Conservation (phyloP, 1,140 invertebrate genomes). For the Aphidius gifuensis region DNA sequence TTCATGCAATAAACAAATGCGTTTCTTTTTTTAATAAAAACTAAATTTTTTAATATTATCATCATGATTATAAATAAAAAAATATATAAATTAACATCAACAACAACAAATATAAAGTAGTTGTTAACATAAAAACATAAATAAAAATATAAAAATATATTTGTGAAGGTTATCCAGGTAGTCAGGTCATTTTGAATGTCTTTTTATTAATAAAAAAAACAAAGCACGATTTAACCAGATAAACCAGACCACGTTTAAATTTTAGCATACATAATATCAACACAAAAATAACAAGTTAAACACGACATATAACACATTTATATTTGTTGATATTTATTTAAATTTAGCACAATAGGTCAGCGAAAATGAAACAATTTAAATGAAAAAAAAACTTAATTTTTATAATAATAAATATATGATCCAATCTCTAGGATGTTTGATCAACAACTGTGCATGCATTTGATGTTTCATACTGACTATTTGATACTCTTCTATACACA, state of each 20-base stretch:
- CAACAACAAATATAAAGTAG: no score
- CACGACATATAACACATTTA: no score
- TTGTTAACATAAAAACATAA: not conserved
- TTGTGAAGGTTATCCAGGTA: not conserved
- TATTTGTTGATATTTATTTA: no score
- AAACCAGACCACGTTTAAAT: no score
- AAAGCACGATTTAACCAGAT: no score
- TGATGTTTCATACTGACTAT: slow-evolving; percentile 49
- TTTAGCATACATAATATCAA: no score
- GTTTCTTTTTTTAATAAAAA: slow-evolving; percentile 8
- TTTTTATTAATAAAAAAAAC: no score
- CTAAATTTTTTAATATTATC: not conserved
- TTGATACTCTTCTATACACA: slow-evolving; percentile 34
- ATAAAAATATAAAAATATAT: not conserved
- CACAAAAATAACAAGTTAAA: no score
- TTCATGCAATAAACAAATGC: slow-evolving; percentile 6
- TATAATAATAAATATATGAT: slow-evolving; percentile 10
- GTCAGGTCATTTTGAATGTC: no score
- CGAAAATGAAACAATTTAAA: not conserved
- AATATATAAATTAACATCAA: no score
- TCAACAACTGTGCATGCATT: slow-evolving; percentile 43
- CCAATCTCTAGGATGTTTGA: slow-evolving; percentile 47
- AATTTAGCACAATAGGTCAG: not conserved
- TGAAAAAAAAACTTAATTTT: slow-evolving; percentile 2
- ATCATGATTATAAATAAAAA: not conserved